Evolutionary conservation across 1,140 invertebrate genomes (phyloP).

Genomic region (Brachionus sp.): DNA sequence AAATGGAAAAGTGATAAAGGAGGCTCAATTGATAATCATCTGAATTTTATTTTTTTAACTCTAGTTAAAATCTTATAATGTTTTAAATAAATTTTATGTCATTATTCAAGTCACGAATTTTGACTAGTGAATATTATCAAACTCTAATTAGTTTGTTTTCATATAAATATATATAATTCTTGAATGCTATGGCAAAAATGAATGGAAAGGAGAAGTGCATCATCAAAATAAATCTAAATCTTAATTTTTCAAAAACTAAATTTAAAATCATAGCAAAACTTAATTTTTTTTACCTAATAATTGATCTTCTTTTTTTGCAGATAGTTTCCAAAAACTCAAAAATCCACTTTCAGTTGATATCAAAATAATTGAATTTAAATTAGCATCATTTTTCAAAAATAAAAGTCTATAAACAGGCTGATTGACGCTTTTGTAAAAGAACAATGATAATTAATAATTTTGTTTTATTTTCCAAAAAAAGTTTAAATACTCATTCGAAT

Average conservation of each 20-base stretch:
- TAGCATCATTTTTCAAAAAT: constrained; percentile 51
- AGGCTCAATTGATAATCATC: too few relatives aligned
- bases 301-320: constrained; percentile 51
- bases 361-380: constrained; percentile 53
- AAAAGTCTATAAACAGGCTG: constrained; percentile 57
- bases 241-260: not conserved
- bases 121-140: too few relatives aligned
- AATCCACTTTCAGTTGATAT: constrained; percentile 56
- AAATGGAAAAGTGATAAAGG: too few relatives aligned
- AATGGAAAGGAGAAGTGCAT: too few relatives aligned
- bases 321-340: constrained; percentile 56
- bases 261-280: not conserved
- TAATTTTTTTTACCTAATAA: constrained; percentile 49
- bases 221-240: not conserved
- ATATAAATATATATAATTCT: too few relatives aligned
- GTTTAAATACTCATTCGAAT: not conserved
- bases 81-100: too few relatives aligned
- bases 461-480: not conserved
- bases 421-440: constrained; percentile 50
- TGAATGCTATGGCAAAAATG: too few relatives aligned
- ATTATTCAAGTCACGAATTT: too few relatives aligned
- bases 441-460: too few relatives aligned
- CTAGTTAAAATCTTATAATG: too few relatives aligned
- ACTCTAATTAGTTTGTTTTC: too few relatives aligned
- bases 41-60: too few relatives aligned